phyloP scores from a whole-genome alignment of 2,113 vertebrate species.

The Sapajus apella region DNA sequence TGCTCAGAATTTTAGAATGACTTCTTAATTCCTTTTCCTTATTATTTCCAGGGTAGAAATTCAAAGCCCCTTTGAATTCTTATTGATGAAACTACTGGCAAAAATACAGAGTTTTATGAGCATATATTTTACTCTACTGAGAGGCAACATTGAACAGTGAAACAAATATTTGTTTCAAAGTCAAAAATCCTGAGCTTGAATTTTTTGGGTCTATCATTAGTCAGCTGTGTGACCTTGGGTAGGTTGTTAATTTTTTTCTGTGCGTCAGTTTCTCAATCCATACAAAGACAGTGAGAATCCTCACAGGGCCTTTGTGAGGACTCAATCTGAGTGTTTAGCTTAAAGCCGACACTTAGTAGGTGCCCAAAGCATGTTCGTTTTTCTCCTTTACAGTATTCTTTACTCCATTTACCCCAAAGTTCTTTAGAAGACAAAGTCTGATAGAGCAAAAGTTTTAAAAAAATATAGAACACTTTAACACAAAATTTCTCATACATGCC shows the following conservation, averaged over 20 bases:
- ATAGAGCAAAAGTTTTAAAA: background rate
- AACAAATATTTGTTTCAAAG: slow-evolving; percentile 45
- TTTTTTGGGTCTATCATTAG: background rate
- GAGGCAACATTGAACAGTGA: background rate
- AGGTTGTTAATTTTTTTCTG: slow-evolving; percentile 17
- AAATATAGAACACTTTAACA: background rate
- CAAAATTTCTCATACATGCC: background rate
- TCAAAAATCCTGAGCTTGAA: slow-evolving; percentile 21
- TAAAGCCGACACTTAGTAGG: background rate
- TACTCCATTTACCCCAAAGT: background rate
- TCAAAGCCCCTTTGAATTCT: slow-evolving; percentile 39
- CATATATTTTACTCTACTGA: slow-evolving; percentile 15
- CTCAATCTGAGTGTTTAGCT: background rate
- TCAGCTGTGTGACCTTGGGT: background rate
- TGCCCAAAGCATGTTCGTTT: background rate
- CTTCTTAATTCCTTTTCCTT: background rate
- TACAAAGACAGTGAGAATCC: background rate
- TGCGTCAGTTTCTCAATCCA: background rate
- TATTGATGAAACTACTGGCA: slow-evolving; percentile 18
- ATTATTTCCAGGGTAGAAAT: slow-evolving; percentile 24
- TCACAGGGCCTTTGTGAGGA: background rate
- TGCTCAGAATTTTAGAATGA: slow-evolving; percentile 9
- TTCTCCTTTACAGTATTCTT: background rate
- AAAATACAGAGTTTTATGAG: background rate
- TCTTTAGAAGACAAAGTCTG: slow-evolving; percentile 41